Conservation (phyloP, 2,113 vertebrate genomes). For the Notiomystis cincta region DNA sequence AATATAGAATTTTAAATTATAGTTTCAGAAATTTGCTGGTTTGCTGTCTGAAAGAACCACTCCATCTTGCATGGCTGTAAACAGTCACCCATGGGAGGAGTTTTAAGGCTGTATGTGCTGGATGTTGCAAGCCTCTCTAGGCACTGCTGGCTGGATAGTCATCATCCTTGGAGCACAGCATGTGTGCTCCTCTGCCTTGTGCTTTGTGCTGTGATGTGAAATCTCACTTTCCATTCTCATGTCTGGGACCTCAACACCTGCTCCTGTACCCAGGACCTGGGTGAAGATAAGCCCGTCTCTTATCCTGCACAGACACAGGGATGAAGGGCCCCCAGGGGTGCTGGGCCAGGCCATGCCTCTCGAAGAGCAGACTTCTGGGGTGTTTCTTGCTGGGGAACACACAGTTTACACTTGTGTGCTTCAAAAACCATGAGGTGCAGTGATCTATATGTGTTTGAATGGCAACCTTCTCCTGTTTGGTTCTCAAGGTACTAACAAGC, state of each 20-base stretch:
- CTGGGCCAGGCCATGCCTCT: not conserved
- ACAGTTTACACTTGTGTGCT: not conserved
- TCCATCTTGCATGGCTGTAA: not conserved
- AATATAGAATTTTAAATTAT: not conserved
- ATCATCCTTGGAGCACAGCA: not conserved
- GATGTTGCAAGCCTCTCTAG: not conserved
- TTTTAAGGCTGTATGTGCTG: not conserved
- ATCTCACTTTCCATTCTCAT: not conserved
- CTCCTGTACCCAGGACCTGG: not conserved
- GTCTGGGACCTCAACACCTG: not conserved
- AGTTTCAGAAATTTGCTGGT: not conserved
- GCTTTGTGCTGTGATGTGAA: not conserved
- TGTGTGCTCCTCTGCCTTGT: not conserved
- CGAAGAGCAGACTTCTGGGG: not conserved
- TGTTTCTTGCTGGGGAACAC: not conserved
- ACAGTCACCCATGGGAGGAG: not conserved
- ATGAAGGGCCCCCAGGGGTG: not conserved
- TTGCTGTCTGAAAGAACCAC: not conserved
- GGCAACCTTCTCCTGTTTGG: not conserved
- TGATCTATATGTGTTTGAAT: not conserved
- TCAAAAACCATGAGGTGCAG: not conserved
- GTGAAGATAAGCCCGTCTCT: not conserved
- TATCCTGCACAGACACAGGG: not conserved
- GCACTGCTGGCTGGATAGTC: not conserved
- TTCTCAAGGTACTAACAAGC: not conserved